Base-by-base conservation (phyloP, 2,888 invertebrate genomes). In the Xestia rhomboidea region DNA sequence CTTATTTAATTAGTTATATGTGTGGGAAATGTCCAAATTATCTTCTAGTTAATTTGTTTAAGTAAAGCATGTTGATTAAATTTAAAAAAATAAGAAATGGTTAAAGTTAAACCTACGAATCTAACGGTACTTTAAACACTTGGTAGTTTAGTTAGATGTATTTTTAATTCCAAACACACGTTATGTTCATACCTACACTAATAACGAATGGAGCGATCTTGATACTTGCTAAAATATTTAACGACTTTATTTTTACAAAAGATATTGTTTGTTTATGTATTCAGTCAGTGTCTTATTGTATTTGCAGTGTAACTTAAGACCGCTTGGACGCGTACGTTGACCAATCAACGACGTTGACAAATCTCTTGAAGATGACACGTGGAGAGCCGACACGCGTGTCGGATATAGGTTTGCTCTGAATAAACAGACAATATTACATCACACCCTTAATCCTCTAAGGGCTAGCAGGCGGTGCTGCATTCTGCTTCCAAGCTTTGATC, bases 151-250 rank as follows among this genome's bases (percentile, higher is more conserved):
- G 90, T 90, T 91, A 87, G 86, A 89, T 87, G 90, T 92, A 93
- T 93, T 95, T 95, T 95, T 94, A 94, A 93, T 90, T 92, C 92
- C 86, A 89, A 89, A 88, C 90, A 92, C 91, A 92, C 89, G 89
- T 90, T 90, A 90, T 88, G 87, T 89, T 82, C 71, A 76, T 74
- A 84, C 27, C 18, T 57, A 27, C 81, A 80, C 38, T 87, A 75
- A 84, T 71, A 75, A 70, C 27, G 15, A 24, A 46, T 27, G 1
- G 67, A 86, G 67, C 11, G 57, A 66, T 88, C 80, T 92, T 93
- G 93, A 91, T 91, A 92, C 90, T 92, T 88, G 13, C 2, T 30
- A n/a, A 34, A 54, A 41, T 34, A 18, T 60, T 18, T 8, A 60
- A 30, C 3, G 15, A 27, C 13, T 57, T 18, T 30, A 8, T 60